phyloP scores from a whole-genome alignment of 2,888 invertebrate species.

The Diploptera punctata region DNA sequence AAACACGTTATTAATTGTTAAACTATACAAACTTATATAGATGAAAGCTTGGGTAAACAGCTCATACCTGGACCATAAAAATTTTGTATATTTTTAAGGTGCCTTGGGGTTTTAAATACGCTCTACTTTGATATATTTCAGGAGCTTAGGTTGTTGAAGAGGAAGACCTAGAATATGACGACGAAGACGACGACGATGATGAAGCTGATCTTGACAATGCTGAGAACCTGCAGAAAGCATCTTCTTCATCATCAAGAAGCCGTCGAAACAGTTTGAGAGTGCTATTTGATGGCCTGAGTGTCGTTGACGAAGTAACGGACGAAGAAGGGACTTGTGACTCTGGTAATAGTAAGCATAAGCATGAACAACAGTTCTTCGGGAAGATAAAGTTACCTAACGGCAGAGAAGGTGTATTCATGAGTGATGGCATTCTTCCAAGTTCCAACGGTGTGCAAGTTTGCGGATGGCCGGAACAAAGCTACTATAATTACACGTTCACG shows the following conservation, averaged over 20 bases:
- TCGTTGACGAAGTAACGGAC: constrained; percentile 43
- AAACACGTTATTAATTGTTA: too few species aligned
- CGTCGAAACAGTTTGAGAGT: constrained; percentile 2
- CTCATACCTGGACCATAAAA: too few species aligned
- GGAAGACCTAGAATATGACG: constrained; percentile 47
- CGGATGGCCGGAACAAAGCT: background rate
- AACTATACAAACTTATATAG: too few species aligned
- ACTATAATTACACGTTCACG: constrained; percentile 8
- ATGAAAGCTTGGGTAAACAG: too few species aligned
- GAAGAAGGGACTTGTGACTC: background rate
- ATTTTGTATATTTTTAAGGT: too few species aligned
- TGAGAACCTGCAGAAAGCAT: constrained; percentile 38
- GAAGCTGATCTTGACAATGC: constrained; percentile 54
- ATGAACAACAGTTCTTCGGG: constrained; percentile 31
- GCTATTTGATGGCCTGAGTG: constrained; percentile 46
- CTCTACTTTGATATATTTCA: too few species aligned
- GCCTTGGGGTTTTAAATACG: too few species aligned
- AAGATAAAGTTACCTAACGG: constrained; percentile 38
- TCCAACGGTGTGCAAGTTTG: background rate
- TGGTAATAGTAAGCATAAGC: background rate
- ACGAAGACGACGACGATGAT: constrained; percentile 53
- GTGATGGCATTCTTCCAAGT: constrained; percentile 18
- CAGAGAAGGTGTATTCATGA: constrained; percentile 32
- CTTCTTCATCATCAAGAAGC: background rate
- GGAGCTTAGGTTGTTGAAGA: too few species aligned